These are phyloP conservation scores for Collichthys lucidus DNA, from an alignment of 2,113 vertebrate genomes.

Conservation along the genomic window DNA sequence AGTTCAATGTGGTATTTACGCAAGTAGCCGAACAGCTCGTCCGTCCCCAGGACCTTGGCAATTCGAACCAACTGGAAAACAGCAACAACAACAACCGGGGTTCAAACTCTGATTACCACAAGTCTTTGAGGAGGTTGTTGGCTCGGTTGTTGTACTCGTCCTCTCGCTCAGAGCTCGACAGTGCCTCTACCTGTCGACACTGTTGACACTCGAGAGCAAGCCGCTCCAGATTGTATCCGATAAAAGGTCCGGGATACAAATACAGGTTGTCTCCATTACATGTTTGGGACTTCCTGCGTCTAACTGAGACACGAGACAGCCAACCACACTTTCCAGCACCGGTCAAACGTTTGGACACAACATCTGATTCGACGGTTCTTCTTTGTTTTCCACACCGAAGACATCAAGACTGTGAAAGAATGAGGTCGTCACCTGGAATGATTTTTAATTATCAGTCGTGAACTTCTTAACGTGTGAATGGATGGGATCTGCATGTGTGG, in stretches of 20 bases:
- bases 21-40: conserved; percentile 97
- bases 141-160: no score
- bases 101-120: background rate
- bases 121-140: no score
- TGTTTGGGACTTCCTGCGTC: background rate
- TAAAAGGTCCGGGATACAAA: conserved; percentile 2
- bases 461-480: no score
- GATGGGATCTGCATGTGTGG: no score
- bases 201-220: background rate
- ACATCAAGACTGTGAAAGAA: no score
- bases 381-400: no score
- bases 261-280: conserved; percentile 11
- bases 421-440: no score
- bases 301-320: conserved; percentile 3
- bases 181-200: background rate
- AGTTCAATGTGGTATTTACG: conserved; percentile 99
- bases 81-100: conserved; percentile 8
- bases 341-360: no score
- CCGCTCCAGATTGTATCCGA: background rate
- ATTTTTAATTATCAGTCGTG: no score
- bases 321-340: no score
- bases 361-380: no score
- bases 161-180: background rate
- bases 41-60: conserved; percentile 97
- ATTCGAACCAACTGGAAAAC: conserved; percentile 93